Evolutionary conservation across 2,797 vertebrate genomes (phyloP).

Genomic region (Thamnophis elegans): DNA sequence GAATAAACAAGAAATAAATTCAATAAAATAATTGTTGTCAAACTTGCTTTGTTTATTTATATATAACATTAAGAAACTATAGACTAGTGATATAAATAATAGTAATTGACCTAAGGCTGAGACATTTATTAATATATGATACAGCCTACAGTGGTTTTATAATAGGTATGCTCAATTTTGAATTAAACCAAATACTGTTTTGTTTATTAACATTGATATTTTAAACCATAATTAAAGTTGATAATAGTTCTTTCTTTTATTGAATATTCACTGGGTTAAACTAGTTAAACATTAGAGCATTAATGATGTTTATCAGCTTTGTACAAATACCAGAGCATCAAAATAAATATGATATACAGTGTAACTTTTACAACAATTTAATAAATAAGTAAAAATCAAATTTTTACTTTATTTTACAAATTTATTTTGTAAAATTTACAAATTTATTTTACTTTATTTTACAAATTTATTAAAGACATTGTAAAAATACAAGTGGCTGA

Average conservation of each 20-base stretch:
- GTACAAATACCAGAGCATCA: background rate
- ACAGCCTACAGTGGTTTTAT: background rate
- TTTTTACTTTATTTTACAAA: too few relatives aligned
- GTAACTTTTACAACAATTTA: background rate
- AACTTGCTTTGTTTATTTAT: background rate
- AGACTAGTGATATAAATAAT: background rate
- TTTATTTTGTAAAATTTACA: too few relatives aligned
- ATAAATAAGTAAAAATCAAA: background rate
- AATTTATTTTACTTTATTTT: too few relatives aligned
- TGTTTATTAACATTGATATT: background rate
- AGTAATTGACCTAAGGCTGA: background rate
- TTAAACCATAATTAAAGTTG: background rate
- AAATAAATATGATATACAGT: background rate
- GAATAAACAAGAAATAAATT: background rate
- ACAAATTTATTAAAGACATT: slow-evolving; percentile 17
- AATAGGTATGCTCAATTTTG: background rate
- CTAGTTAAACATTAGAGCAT: background rate
- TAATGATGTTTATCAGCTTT: background rate
- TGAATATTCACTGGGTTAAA: background rate
- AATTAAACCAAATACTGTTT: background rate
- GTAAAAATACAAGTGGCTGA: slow-evolving; percentile 57
- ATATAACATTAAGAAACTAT: too few relatives aligned
- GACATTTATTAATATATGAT: background rate
- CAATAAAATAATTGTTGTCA: background rate
- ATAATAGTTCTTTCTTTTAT: background rate